Percentiles rank a stretch among this genome's conserved stretches.
Conservation (phyloP, 2,888 invertebrate genomes). For the Xestia ashworthii region DNA sequence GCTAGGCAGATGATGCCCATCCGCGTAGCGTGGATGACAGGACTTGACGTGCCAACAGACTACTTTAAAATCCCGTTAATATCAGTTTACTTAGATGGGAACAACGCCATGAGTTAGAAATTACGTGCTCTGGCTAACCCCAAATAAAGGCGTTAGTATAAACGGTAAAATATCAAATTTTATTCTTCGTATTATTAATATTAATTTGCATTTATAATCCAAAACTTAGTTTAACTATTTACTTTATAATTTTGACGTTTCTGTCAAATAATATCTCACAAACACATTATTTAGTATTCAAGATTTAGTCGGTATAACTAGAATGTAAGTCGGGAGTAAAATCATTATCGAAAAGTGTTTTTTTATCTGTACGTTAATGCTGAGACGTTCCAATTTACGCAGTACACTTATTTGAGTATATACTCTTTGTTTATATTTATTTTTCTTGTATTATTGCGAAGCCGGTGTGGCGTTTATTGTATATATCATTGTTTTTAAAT, state of each 20-base stretch:
- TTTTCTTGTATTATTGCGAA: conserved; percentile 66
- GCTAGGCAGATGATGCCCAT: not conserved
- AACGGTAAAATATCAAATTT: not conserved
- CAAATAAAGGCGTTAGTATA: not conserved
- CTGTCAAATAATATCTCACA: conserved; percentile 58
- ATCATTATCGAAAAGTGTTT: conserved; percentile 63
- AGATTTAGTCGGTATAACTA: conserved; percentile 75
- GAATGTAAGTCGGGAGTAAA: conserved; percentile 75
- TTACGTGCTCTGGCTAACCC: not conserved
- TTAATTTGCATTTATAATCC: conserved; percentile 20
- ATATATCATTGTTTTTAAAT: conserved; percentile 69
- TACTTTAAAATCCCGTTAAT: not conserved
- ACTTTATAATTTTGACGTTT: conserved; percentile 5
- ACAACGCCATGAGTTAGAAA: not conserved
- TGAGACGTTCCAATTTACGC: conserved; percentile 69
- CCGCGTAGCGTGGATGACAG: not conserved
- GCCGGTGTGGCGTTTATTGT: conserved; percentile 67
- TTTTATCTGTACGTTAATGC: conserved; percentile 58
- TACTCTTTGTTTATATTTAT: conserved; percentile 73
- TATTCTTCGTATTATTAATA: not conserved
- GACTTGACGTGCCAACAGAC: not conserved
- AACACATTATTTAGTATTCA: conserved; percentile 72
- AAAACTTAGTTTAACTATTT: not conserved
- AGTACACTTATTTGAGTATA: conserved; percentile 72
- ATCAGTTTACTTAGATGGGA: not conserved